Evolutionary conservation across 1,140 invertebrate genomes (phyloP), one percentile per base, ranked within the genome.

Genomic region (Drosophila sp.): DNA sequence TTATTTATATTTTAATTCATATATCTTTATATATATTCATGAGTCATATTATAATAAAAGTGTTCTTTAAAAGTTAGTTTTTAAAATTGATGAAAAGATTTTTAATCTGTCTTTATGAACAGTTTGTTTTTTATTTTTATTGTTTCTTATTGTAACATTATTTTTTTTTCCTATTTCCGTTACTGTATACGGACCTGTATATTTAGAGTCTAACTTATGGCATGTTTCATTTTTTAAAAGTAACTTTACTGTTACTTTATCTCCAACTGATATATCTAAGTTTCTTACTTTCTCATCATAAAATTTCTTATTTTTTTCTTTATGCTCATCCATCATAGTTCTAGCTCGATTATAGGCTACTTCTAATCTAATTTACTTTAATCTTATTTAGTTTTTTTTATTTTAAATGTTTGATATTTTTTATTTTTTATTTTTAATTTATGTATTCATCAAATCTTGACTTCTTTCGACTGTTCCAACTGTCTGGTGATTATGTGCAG

Each of bases 381-480:
- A n/a, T n/a, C n/a, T n/a, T n/a, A n/a, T n/a, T n/a, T n/a, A n/a
- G n/a, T n/a, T n/a, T n/a, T n/a, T n/a, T n/a, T n/a, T n/a, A n/a
- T n/a, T n/a, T n/a, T n/a, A n/a, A n/a, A n/a, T n/a, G n/a, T n/a
- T n/a, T n/a, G n/a, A n/a, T n/a, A n/a, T n/a, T n/a, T n/a, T n/a
- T n/a, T n/a, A n/a, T n/a, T n/a, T n/a, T n/a, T n/a, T n/a, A n/a
- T n/a, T n/a, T n/a, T n/a, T n/a, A 54, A 32, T 73, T 41, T 48
- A 72, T 13, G 11, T 64, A 75, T 9, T 72, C 66, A 53, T 70
- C 71, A 1, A 79, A 53, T 70, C 45, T 36, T 73, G 73, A 34
- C 45, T 72, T 72, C 45, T 21, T 61, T 76, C 56, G 9, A 72
- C 13, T 25, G 69, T 53, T 8, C 58, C 56, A 16, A 74, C 1